phyloP scores from a whole-genome alignment of 2,113 vertebrate species.

The Megatriorchis doriae region DNA sequence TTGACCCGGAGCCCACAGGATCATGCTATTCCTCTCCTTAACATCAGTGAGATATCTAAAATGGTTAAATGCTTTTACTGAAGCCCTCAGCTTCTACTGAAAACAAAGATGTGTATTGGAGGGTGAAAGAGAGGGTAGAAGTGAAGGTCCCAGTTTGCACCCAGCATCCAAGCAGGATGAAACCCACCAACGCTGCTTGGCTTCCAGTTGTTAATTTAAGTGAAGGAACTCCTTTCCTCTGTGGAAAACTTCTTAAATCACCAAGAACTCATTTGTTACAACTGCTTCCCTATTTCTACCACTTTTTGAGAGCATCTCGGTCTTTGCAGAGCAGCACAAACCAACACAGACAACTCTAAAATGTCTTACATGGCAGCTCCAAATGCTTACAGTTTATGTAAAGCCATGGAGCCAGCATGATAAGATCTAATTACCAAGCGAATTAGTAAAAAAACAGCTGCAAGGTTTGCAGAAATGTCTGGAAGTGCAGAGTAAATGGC shows the following conservation, averaged over 20 bases:
- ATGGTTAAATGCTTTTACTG: background rate
- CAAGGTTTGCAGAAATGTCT: conserved; percentile 65
- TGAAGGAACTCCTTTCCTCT: background rate
- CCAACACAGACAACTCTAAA: background rate
- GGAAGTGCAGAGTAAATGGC: conserved; percentile 38
- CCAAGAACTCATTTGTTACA: background rate
- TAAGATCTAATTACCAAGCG: conserved; percentile 61
- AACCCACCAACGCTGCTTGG: background rate
- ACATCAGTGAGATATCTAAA: background rate
- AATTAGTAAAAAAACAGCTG: conserved; percentile 67
- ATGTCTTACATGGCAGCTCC: conserved; percentile 37
- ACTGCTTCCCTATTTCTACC: background rate
- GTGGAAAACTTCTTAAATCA: background rate
- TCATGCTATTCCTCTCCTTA: background rate
- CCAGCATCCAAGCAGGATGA: background rate
- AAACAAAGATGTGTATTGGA: background rate
- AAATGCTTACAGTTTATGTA: conserved; percentile 61
- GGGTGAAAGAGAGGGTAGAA: background rate
- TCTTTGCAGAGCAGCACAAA: background rate
- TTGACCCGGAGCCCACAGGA: background rate
- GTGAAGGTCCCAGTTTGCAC: background rate
- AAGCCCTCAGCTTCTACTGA: background rate
- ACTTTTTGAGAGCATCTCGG: background rate
- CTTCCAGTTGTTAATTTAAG: background rate
- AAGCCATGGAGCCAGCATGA: conserved; percentile 61